These are phyloP conservation scores for Lumbricus terrestris DNA, from an alignment of 2,888 invertebrate genomes.

Conservation along the genomic window DNA sequence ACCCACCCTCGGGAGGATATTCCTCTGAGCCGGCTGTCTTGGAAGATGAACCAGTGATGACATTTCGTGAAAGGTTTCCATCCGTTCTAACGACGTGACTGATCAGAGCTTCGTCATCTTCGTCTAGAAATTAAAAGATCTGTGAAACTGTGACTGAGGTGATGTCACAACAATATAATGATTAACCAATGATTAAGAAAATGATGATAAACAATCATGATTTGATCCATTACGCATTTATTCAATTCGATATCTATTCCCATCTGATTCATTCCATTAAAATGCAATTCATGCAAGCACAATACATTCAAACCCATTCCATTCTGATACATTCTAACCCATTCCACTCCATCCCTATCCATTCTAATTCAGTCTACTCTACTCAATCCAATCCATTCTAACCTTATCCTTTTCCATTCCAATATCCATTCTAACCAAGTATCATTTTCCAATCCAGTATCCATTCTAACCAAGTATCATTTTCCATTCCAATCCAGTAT, in stretches of 20 bases:
- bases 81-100: slow-evolving; percentile 50
- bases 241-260: too few relatives aligned
- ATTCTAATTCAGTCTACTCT: neutral
- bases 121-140: slow-evolving; percentile 45
- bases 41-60: slow-evolving; percentile 50
- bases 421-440: neutral
- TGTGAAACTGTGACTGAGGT: neutral
- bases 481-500: too few relatives aligned
- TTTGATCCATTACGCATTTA: too few relatives aligned
- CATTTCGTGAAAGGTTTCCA: slow-evolving; percentile 47
- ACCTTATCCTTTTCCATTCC: neutral
- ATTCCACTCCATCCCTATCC: neutral
- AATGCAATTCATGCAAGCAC: too few relatives aligned
- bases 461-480: neutral
- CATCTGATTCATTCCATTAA: too few relatives aligned
- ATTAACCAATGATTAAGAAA: neutral
- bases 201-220: neutral
- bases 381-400: neutral
- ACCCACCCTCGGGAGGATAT: slow-evolving; percentile 50
- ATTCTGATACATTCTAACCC: neutral
- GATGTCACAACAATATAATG: neutral
- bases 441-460: neutral
- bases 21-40: slow-evolving; percentile 45
- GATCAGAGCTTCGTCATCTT: slow-evolving; percentile 53
- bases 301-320: neutral